Evolutionary conservation across 2,797 vertebrate species (phyloP), one percentile per base, ranked within the genome.

Genomic region (Falco biarmicus): DNA sequence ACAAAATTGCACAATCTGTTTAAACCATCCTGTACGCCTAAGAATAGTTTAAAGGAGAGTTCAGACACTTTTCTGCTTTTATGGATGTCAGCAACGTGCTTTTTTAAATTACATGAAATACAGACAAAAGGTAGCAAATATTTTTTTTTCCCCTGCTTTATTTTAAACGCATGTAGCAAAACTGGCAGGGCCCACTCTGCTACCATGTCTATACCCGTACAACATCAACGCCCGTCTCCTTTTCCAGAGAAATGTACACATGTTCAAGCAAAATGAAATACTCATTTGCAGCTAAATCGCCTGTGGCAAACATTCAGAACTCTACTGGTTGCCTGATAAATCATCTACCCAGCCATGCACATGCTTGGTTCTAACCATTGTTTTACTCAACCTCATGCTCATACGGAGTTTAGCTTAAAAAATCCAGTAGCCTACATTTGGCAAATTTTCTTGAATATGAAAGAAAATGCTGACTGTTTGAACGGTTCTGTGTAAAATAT

Each of bases 281-380:
- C 32, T 59, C 19, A 56, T 95, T 95, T 92, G 65, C 48, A 87
- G 65, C 69, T 89, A 92, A 93, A 95, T 89, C 81, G 21, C 31
- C 84, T 77, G 53, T 90, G 48, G 53, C 78, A 90, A 79, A 25
- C 41, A 61, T 59, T 93, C 61, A 82, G 75, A 80, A 86, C 63
- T 87, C 56, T 39, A 37, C 81, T 78, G 13, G 15, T 82, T 76
- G 31, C 21, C 41, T 91, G 73, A 91, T 85, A 80, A 86, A 93
- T 93, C 39, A 59, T 16, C 32, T 39, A 56, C 13, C 32, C 71
- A 87, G 47, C 16, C 34, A 16, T 39, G 39, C 2, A 4, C 37
- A 12, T 22, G 14, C 17, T 47, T 48, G 37, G 32, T 60, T 87
- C 70, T 47, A 57, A 65, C 45, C 29, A 32, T 34, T 83, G 69